phyloP scores from a whole-genome alignment of 1,140 invertebrate species.

The Amyelois transitella region DNA sequence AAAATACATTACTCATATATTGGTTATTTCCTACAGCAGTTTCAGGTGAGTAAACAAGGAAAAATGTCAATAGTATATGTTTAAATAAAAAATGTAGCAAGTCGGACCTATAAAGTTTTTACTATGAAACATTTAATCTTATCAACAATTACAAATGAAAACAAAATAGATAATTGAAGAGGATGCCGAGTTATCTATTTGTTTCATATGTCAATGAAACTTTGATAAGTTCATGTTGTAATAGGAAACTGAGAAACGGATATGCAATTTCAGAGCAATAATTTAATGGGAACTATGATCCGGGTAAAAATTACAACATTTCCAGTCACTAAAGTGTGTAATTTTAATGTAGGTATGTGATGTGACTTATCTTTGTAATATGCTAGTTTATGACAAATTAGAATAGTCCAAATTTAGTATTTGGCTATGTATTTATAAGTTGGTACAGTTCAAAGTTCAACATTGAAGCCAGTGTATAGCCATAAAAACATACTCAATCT shows the following conservation, averaged over 20 bases:
- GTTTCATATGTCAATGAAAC: background rate
- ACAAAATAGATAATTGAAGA: background rate
- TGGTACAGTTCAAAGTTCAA: no score
- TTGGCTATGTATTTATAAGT: no score
- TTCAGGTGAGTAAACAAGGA: background rate
- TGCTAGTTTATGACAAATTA: no score
- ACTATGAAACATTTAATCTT: no score
- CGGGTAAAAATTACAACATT: slow-evolving; percentile 3
- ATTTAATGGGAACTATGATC: background rate
- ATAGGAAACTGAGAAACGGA: background rate
- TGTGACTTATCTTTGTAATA: no score
- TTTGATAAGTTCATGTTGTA: background rate
- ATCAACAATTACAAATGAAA: background rate
- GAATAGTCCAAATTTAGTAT: no score
- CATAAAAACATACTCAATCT: no score
- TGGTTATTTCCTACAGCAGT: background rate
- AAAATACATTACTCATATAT: background rate
- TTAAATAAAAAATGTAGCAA: no score
- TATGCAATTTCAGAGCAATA: background rate
- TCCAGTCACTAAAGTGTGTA: background rate
- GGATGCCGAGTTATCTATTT: background rate
- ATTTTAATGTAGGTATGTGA: no score
- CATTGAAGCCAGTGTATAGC: no score
- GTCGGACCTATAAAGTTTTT: no score
- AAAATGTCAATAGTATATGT: background rate